Conservation (phyloP, 2,113 vertebrate genomes). For the Zapus hudsonius region DNA sequence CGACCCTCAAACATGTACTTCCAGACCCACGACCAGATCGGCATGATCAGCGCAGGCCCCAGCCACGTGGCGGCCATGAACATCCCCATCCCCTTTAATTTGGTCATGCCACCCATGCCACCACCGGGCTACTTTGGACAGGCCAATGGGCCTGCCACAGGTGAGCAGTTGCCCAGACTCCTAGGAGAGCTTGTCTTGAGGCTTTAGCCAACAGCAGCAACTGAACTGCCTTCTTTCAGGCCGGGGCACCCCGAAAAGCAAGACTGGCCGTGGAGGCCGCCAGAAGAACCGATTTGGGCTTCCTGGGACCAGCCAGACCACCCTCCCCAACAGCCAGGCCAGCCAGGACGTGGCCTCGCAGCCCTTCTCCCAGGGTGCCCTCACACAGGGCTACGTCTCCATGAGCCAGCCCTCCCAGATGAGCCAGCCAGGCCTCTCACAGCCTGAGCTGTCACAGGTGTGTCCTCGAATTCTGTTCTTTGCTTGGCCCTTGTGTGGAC, state of each 20-base stretch:
- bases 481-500: not conserved
- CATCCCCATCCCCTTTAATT: conserved; percentile 97
- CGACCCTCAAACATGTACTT: conserved; percentile 99
- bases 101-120: conserved; percentile 98
- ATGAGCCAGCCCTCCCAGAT: conserved; percentile 99
- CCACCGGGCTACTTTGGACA: conserved; percentile 96
- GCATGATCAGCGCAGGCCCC: conserved; percentile 96
- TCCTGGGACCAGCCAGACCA: conserved; percentile 90
- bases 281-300: conserved; percentile 94
- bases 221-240: conserved; percentile 83
- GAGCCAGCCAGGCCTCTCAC: conserved; percentile 99
- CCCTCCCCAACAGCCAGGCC: conserved; percentile 93
- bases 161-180: conserved; percentile 75
- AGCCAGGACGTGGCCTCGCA: conserved; percentile 97
- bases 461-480: not conserved
- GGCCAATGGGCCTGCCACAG: conserved; percentile 93
- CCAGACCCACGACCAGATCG: conserved; percentile 98
- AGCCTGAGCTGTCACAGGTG: conserved; percentile 98
- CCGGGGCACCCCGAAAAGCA: conserved; percentile 94
- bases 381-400: conserved; percentile 98
- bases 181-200: not conserved
- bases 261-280: conserved; percentile 91
- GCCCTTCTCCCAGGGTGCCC: conserved; percentile 97
- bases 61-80: conserved; percentile 96
- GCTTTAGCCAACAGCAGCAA: not conserved